Percentiles rank a stretch among this genome's conserved stretches.
Evolutionary conservation across 2,113 vertebrate species (phyloP).

Genomic region (Urocolius indicus): DNA sequence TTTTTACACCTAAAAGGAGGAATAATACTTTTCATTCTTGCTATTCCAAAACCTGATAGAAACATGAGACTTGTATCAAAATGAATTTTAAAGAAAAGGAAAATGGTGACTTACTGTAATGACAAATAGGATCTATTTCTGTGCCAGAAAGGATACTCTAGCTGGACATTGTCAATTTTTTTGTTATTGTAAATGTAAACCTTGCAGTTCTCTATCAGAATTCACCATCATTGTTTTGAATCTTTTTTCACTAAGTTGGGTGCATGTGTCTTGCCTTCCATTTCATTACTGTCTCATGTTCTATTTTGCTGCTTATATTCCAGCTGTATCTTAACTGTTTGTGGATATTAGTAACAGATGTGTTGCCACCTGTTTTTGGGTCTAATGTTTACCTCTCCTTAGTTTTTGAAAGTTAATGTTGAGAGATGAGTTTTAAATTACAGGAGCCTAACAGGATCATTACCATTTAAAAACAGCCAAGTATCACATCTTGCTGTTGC

Average conservation of each 20-base stretch:
- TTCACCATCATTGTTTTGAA: background rate
- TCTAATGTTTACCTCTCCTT: background rate
- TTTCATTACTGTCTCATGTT: background rate
- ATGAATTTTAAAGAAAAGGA: background rate
- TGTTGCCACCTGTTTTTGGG: background rate
- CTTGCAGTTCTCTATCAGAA: background rate
- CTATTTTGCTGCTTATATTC: background rate
- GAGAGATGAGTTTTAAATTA: background rate
- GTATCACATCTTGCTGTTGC: background rate
- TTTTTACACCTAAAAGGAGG: background rate
- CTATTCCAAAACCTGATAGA: background rate
- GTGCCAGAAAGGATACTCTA: background rate
- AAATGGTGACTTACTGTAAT: background rate
- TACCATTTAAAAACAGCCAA: background rate
- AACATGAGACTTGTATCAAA: background rate
- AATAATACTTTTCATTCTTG: background rate
- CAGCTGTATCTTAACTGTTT: background rate
- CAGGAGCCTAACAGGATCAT: background rate
- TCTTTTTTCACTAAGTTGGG: background rate
- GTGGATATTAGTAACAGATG: background rate
- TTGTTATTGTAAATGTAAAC: background rate
- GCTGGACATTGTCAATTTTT: background rate
- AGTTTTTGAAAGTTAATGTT: background rate
- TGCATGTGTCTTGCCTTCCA: background rate
- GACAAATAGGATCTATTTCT: background rate